Percentiles rank a stretch among this genome's conserved stretches.
These are phyloP conservation scores for Isoperla grammatica DNA, from an alignment of 2,888 invertebrate genomes.

Conservation along the genomic window DNA sequence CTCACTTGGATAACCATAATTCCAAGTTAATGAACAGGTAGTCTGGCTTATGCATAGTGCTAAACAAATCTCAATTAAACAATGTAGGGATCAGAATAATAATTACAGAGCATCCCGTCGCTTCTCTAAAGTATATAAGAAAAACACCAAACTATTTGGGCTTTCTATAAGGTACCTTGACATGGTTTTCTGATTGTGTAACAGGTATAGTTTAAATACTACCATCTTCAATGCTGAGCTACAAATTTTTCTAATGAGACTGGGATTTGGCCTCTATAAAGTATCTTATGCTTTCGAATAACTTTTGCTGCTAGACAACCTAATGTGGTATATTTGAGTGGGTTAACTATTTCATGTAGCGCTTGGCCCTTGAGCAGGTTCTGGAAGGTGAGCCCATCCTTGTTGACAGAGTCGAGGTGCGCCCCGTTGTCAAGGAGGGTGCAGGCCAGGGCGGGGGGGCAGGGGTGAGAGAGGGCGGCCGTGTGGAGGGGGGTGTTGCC, in stretches of 20 bases:
- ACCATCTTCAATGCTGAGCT: constrained; percentile 40
- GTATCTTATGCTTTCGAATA: constrained; percentile 48
- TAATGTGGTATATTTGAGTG: constrained; percentile 70
- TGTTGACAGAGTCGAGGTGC: constrained; percentile 77
- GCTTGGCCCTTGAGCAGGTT: constrained; percentile 54
- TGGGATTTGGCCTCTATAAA: constrained; percentile 44
- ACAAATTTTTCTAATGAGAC: constrained; percentile 44
- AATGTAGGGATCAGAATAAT: no score
- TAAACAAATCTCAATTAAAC: no score
- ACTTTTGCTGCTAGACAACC: constrained; percentile 82
- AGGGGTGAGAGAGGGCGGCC: constrained; percentile 61
- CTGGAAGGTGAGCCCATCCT: constrained; percentile 69
- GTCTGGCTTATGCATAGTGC: no score
- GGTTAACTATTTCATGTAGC: constrained; percentile 63
- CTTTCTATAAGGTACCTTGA: no score
- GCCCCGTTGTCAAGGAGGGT: constrained; percentile 74
- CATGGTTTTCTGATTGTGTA: no score
- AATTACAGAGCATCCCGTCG: no score
- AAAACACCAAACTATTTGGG: no score
- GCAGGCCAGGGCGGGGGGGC: constrained; percentile 63
- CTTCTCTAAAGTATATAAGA: no score
- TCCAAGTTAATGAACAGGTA: no score
- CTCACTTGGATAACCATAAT: no score
- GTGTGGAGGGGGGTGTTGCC: constrained; percentile 87
- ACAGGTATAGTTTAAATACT: neutral